These are phyloP conservation scores for Cottoperca gobio DNA, from an alignment of 2,797 vertebrate genomes.

Conservation along the genomic window DNA sequence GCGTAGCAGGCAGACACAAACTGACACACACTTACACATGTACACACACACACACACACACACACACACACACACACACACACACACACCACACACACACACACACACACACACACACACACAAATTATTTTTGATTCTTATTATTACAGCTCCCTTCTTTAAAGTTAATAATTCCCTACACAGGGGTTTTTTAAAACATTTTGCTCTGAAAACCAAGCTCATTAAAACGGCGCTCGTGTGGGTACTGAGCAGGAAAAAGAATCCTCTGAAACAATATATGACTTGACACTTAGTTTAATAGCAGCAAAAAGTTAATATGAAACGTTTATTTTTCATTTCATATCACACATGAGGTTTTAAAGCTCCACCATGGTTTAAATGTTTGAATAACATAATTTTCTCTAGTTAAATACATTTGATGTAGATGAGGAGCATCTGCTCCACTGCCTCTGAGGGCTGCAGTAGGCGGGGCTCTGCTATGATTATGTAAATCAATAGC, in stretches of 20 bases:
- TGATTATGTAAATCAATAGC: constrained; percentile 54
- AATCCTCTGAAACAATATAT: constrained; percentile 65
- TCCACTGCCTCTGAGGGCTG: constrained; percentile 41
- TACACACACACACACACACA: not conserved
- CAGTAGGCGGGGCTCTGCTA: constrained; percentile 30
- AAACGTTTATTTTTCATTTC: constrained; percentile 45
- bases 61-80: not conserved
- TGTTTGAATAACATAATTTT: constrained; percentile 49
- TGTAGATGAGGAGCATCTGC: constrained; percentile 59
- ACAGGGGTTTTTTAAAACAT: constrained; percentile 62
- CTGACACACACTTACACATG: constrained; percentile 18
- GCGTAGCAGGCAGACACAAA: constrained; percentile 38
- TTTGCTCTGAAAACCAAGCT: constrained; percentile 74
- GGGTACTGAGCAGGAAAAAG: constrained; percentile 62
- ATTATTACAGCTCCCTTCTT: constrained; percentile 66
- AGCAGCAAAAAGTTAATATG: constrained; percentile 52
- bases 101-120: constrained; percentile 24
- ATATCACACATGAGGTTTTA: constrained; percentile 50
- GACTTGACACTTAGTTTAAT: constrained; percentile 53
- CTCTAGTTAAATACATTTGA: constrained; percentile 49
- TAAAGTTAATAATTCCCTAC: constrained; percentile 75
- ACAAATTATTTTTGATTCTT: constrained; percentile 57
- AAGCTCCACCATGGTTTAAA: constrained; percentile 41
- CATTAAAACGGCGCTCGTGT: constrained; percentile 75
- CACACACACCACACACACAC: not conserved